Conservation (phyloP, 2,797 vertebrate genomes). For the Cuculus canorus region DNA sequence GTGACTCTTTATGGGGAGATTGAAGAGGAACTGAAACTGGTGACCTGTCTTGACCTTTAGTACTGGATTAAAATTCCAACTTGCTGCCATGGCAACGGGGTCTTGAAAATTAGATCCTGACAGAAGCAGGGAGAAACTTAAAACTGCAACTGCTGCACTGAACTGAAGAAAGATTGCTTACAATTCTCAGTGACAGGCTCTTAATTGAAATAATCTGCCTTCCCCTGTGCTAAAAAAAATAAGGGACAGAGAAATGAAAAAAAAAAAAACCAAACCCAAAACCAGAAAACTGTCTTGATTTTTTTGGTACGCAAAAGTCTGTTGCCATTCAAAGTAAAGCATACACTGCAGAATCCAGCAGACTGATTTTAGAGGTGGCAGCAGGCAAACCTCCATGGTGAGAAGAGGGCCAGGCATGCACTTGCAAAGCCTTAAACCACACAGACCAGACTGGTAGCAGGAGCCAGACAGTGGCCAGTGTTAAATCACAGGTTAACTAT, state of each 20-base stretch:
- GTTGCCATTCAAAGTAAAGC: constrained; percentile 42
- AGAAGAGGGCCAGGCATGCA: constrained; percentile 1
- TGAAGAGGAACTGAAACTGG: constrained; percentile 74
- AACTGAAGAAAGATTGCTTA: constrained; percentile 70
- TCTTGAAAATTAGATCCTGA: constrained; percentile 79
- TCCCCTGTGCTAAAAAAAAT: not conserved
- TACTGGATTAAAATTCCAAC: constrained; percentile 79
- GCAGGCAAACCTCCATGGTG: constrained; percentile 29
- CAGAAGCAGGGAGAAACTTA: constrained; percentile 73
- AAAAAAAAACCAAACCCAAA: not conserved
- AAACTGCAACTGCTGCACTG: constrained; percentile 67
- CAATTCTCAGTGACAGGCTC: constrained; percentile 57
- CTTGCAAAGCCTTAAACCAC: not conserved
- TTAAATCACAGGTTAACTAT: constrained; percentile 17
- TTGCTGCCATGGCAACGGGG: constrained; percentile 76
- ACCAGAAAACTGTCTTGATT: not conserved
- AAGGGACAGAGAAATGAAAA: not conserved
- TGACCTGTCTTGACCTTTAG: constrained; percentile 78
- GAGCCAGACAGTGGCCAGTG: constrained; percentile 10
- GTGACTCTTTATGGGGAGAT: constrained; percentile 68
- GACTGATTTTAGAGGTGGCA: constrained; percentile 34
- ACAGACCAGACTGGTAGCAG: not conserved
- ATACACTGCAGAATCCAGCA: constrained; percentile 27
- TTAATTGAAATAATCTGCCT: constrained; percentile 79
- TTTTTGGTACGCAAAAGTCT: constrained; percentile 44